Base-by-base conservation (phyloP, 1,140 invertebrate genomes). In the Saccostrea echinata region DNA sequence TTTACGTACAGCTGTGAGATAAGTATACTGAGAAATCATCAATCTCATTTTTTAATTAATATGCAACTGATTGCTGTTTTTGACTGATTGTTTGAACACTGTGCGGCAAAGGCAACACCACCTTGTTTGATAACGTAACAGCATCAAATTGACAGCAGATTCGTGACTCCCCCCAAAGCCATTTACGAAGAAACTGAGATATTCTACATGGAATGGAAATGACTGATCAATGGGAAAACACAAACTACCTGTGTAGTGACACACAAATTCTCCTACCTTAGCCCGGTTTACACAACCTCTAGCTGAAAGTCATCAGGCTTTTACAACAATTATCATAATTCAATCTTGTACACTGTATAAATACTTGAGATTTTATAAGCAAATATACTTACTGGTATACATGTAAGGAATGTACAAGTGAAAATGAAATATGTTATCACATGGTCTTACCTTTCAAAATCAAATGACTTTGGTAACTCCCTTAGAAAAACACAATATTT, bases 311-410 rank as follows among this genome's bases (percentile, higher is more conserved):
- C 68, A 76, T 76, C 11, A 27, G 30, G 68, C 68, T 76, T 57
- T 76, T 76, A 76, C 27, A 76, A 76, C 68, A 76, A 76, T 76
- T 76, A 76, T 76, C 68, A 76, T 76, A 76, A 76, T 76, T 76
- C 68, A 76, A 76, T 33, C 68, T 76, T 16, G 43, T 43, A 76
- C 27, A 76, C 68, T 30, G 27, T 30, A 76, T 76, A 76, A 76
- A 76, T 27, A 76, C 27, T 76, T 33, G 27, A 76, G 24, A 76
- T 30, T 76, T 76, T 76, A 76, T 33, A 27, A 27, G 27, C 68
- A 27, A 16, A 30, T 76, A 27, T 76, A 35, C 68, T 76, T 13
- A 33, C 16, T n/a, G 24, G 21, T 64, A 64, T n/a, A 64, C 18
- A 64, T 64, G 21, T 64, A 4, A 64, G 21, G 57, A 64, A 64